Evolutionary conservation across 2,888 invertebrate species (phyloP).

Genomic region (Hirtodrosophila duncani): DNA sequence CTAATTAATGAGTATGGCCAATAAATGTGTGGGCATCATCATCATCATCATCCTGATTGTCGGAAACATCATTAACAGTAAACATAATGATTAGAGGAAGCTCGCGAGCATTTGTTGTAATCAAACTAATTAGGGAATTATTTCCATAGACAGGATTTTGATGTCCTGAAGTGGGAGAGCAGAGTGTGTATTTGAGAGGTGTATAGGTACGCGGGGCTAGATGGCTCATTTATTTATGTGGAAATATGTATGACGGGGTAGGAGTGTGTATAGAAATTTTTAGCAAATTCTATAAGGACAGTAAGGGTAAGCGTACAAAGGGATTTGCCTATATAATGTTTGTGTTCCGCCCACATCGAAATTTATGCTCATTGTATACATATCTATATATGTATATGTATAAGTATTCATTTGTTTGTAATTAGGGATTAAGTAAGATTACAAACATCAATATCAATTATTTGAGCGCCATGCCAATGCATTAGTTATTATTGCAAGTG

Average conservation of each 20-base stretch:
- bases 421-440: conserved; percentile 72
- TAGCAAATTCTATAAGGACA: conserved; percentile 3
- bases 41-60: conserved; percentile 22
- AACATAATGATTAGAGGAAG: conserved; percentile 14
- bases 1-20: conserved; percentile 45
- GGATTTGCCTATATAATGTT: conserved; percentile 35
- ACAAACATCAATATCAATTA: conserved; percentile 73
- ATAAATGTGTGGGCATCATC: conserved; percentile 14
- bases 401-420: conserved; percentile 66
- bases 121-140: conserved; percentile 63
- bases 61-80: too few relatives aligned
- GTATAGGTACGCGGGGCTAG: too few relatives aligned
- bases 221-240: too few relatives aligned
- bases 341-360: conserved; percentile 18
- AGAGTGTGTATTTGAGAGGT: not conserved
- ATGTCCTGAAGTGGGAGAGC: not conserved
- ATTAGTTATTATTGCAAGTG: conserved; percentile 44
- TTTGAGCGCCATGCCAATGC: conserved; percentile 47
- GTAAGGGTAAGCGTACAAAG: too few relatives aligned
- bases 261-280: too few relatives aligned
- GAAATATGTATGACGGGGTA: too few relatives aligned
- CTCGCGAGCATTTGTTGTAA: conserved; percentile 37
- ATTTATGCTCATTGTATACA: not conserved
- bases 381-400: conserved; percentile 5
- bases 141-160: conserved; percentile 21